Percentiles rank a stretch among this genome's conserved stretches.
Conservation (phyloP, 2,888 invertebrate genomes). For the Rhyacophila evoluta region DNA sequence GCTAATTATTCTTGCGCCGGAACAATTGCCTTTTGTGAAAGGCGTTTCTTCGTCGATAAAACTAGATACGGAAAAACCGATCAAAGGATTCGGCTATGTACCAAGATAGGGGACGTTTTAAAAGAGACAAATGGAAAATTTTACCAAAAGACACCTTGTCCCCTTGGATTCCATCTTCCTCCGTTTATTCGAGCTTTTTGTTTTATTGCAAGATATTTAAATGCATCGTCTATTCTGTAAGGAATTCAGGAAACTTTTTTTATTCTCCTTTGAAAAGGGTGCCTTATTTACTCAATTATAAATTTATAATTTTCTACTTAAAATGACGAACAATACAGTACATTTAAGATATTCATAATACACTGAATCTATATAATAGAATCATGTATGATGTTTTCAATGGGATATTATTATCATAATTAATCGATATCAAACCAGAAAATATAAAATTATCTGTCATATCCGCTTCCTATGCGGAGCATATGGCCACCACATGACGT, state of each 20-base stretch:
- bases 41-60: not conserved
- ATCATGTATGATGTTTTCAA: no score
- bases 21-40: not conserved
- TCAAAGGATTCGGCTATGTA: not conserved
- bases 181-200: not conserved
- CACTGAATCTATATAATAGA: no score
- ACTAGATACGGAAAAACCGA: not conserved
- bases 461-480: no score
- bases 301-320: no score
- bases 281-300: no score
- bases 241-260: not conserved
- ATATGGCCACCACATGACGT: no score
- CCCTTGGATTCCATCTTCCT: not conserved
- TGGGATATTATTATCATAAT: no score
- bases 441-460: no score
- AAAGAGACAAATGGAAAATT: not conserved
- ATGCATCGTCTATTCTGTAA: not conserved
- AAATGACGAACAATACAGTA: no score
- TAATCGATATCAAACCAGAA: no score
- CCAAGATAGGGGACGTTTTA: not conserved
- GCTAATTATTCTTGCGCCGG: conserved; percentile 11
- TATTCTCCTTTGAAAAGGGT: no score
- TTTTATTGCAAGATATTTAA: not conserved
- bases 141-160: conserved; percentile 11
- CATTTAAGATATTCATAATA: no score